Base-by-base conservation (phyloP, 1,140 invertebrate species). In the Drosophila truncata region DNA sequence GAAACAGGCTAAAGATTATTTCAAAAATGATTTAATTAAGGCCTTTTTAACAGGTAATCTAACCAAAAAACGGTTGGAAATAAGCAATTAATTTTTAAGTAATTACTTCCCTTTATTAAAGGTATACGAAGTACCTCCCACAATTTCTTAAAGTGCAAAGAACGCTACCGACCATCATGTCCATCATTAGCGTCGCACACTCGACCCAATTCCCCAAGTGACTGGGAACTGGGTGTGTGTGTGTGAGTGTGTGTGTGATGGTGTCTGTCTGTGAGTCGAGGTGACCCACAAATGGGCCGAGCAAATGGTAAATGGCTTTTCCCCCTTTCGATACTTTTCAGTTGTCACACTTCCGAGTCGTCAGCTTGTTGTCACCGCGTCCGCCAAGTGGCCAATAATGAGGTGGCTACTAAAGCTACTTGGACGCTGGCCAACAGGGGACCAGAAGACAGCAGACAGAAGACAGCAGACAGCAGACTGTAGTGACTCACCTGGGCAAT, bases 401-500 rank as follows among this genome's bases (percentile, higher is more conserved):
- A 58, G 73, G 37, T 60, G 58, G 57, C 42, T 18, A 69, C 35
- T 29, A 29, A 29, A 18, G 42, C 49, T 31, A 9, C 60, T 33
- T 71, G 61, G 41, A 33, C 14, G 46, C 14, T 11, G 37, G 67
- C 67, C 67, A 71, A 65, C 37, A 7, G 37, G 6, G 31, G 2
- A 41, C 31, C 31, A 16, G 18, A 20, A 2, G 11, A 23, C 42
- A 1, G 20, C 1, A 13, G 20, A 37, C 13, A n/a, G n/a, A n/a
- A n/a, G n/a, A n/a, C n/a, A 16, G 18, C n/a, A 2, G 11, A 23
- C 42, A 1, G 20, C 1, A 13, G 20, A 37, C 13, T n/a, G n/a
- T n/a, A n/a, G n/a, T 42, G 31, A 78, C 91, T 93, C 93, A 96
- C 96, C 94, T 96, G 96, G 50, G 97, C 97, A 75, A 97, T 97